Conservation (phyloP, 2,888 invertebrate genomes). For the Timandra comae region DNA sequence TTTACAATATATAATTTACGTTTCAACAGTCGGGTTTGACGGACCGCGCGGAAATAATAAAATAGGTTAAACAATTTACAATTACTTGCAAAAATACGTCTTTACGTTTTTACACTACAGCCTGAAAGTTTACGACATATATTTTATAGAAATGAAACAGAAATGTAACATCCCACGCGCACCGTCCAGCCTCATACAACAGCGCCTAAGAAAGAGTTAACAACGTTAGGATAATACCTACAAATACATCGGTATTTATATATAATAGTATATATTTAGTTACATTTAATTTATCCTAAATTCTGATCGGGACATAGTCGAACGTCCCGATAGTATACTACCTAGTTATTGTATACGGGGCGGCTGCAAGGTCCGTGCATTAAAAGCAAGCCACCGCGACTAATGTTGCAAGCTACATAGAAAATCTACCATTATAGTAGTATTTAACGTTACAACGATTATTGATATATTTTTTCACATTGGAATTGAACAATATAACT, state of each 20-base stretch:
- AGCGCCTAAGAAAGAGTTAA: conserved; percentile 77
- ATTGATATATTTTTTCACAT: conserved; percentile 15
- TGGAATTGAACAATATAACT: conserved; percentile 20
- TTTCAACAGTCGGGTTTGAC: conserved; percentile 58
- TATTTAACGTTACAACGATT: conserved; percentile 29
- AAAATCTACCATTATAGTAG: conserved; percentile 46
- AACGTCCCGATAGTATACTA: not conserved
- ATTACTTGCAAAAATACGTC: conserved; percentile 17
- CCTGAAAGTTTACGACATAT: conserved; percentile 8
- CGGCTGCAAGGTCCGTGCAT: conserved; percentile 30
- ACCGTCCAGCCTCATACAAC: conserved; percentile 60
- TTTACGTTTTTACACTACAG: no score
- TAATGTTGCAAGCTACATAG: conserved; percentile 26
- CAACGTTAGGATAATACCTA: conserved; percentile 69
- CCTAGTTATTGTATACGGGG: conserved; percentile 59
- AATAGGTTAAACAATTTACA: conserved; percentile 7
- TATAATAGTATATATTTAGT: conserved; percentile 46
- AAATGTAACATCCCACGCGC: conserved; percentile 32
- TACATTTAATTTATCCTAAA: conserved; percentile 50
- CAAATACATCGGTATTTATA: conserved; percentile 55
- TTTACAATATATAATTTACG: conserved; percentile 54
- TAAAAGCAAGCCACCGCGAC: conserved; percentile 22
- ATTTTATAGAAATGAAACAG: conserved; percentile 12
- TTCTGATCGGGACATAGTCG: conserved; percentile 25
- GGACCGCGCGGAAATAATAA: conserved; percentile 39